Evolutionary conservation across 2,113 vertebrate species (phyloP).

Genomic region (Tretioscincus oriximinensis): DNA sequence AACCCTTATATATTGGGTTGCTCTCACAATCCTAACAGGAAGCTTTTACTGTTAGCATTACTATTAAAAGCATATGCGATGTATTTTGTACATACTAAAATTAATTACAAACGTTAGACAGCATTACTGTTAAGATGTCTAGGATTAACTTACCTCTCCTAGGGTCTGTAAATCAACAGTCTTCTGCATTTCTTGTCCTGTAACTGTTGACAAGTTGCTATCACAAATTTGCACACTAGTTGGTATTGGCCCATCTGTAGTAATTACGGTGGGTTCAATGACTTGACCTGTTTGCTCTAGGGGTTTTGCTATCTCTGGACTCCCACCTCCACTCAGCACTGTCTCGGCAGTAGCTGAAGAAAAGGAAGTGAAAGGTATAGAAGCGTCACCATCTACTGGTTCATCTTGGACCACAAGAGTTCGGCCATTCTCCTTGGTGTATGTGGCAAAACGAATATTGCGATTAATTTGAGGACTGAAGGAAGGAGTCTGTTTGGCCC

Average conservation of each 20-base stretch:
- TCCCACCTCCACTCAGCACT: constrained; percentile 76
- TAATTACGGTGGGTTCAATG: constrained; percentile 73
- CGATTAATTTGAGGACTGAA: constrained; percentile 84
- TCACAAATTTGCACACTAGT: constrained; percentile 83
- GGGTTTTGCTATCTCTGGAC: constrained; percentile 75
- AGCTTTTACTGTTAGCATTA: neutral
- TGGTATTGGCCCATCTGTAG: constrained; percentile 79
- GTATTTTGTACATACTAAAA: neutral
- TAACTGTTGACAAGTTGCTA: constrained; percentile 74
- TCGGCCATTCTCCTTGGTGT: constrained; percentile 95
- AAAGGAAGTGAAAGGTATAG: constrained; percentile 79
- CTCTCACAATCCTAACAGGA: neutral
- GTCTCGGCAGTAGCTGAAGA: constrained; percentile 83
- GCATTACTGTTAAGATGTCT: neutral
- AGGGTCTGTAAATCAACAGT: constrained; percentile 73
- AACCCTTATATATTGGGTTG: too few relatives aligned
- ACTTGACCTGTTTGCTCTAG: constrained; percentile 76
- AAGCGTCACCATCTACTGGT: constrained; percentile 74
- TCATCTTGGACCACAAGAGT: constrained; percentile 83
- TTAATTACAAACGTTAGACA: neutral
- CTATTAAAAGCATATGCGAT: neutral
- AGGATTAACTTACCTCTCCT: constrained; percentile 83
- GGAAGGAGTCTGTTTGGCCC: constrained; percentile 74
- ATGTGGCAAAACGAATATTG: constrained; percentile 81
- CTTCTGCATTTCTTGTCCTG: constrained; percentile 79